A percentile compares a stretch with the other conserved stretches of the same genome.
Evolutionary conservation across 2,888 invertebrate species (phyloP).

Genomic region (Nemurella pictetii): DNA sequence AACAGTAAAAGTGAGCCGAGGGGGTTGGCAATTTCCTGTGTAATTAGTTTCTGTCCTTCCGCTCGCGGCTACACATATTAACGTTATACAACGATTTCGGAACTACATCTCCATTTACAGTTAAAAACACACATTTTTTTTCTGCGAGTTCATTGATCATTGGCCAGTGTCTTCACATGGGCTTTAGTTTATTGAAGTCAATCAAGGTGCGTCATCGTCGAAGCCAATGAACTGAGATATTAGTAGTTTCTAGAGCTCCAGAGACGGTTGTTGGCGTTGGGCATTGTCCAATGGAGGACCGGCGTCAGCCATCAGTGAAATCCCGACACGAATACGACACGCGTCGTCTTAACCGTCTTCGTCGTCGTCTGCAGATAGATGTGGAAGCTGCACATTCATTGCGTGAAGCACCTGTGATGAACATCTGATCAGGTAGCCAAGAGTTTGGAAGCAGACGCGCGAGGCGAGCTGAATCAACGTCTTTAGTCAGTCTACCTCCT

Average conservation of each 20-base stretch:
- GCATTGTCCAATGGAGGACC: not conserved
- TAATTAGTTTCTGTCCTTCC: not conserved
- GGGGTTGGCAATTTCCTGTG: not conserved
- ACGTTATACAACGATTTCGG: not conserved
- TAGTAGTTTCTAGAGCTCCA: not conserved
- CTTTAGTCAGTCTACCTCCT: not conserved
- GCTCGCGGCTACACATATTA: not conserved
- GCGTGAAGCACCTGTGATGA: not conserved
- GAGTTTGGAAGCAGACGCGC: not conserved
- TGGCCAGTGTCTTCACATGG: not conserved
- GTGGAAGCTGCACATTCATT: not conserved
- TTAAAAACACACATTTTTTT: not conserved
- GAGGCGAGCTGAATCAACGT: not conserved
- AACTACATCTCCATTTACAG: not conserved
- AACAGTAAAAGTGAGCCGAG: not conserved
- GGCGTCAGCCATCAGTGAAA: not conserved
- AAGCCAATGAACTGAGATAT: not conserved
- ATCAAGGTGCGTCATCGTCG: not conserved
- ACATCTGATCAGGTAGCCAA: not conserved
- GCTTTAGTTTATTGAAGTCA: not conserved
- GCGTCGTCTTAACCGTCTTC: no score
- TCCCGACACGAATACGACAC: not conserved
- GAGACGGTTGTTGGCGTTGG: not conserved
- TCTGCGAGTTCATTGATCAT: not conserved
- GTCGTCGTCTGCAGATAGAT: not conserved